phyloP scores from a whole-genome alignment of 2,797 vertebrate genomes.

The Staurois parvus region DNA sequence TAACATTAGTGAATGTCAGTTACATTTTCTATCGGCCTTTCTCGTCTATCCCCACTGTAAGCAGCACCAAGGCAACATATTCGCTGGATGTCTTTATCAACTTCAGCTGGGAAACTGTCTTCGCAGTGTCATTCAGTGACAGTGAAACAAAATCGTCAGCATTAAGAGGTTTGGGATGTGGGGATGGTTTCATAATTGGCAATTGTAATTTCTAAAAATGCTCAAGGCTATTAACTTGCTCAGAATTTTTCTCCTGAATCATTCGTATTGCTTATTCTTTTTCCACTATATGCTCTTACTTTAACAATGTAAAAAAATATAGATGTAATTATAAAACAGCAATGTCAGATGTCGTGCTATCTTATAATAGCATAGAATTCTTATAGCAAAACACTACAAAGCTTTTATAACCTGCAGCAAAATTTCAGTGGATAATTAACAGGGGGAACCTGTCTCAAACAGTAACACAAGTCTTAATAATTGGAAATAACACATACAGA shows the following conservation, averaged over 20 bases:
- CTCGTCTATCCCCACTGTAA: background rate
- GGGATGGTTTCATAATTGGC: background rate
- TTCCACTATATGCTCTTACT: background rate
- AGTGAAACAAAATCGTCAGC: background rate
- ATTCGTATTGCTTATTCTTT: background rate
- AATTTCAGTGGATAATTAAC: no score
- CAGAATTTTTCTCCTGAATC: background rate
- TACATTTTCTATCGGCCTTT: background rate
- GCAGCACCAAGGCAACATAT: background rate
- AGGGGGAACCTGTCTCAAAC: no score
- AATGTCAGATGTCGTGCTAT: background rate
- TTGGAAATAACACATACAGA: no score
- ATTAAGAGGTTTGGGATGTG: background rate
- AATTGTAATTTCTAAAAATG: background rate
- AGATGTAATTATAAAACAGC: background rate
- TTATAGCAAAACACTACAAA: no score
- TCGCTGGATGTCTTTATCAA: background rate
- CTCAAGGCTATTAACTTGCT: background rate
- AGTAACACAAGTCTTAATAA: no score
- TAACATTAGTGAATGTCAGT: background rate
- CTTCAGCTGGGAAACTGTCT: background rate
- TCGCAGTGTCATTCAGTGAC: slow-evolving; percentile 12
- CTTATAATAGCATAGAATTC: background rate
- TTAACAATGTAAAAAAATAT: background rate
- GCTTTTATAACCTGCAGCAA: no score